These are phyloP conservation scores for Ostrea edulis DNA, from an alignment of 1,140 invertebrate species.

Conservation along the genomic window DNA sequence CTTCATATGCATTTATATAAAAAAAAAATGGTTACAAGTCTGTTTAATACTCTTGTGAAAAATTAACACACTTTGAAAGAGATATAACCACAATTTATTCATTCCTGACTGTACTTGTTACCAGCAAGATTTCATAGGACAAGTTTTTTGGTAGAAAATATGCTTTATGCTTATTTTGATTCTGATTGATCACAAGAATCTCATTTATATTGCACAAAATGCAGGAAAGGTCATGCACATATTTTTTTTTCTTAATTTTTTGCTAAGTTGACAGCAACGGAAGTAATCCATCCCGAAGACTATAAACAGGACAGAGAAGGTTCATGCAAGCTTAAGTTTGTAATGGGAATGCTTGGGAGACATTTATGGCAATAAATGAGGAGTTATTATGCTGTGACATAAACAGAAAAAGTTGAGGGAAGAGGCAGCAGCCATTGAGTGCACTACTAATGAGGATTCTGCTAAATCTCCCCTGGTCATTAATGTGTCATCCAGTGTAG, in stretches of 20 bases:
- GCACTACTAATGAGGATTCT: background rate
- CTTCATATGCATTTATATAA: too few species aligned
- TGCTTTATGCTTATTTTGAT: too few species aligned
- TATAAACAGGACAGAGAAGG: background rate
- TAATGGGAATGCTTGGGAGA: background rate
- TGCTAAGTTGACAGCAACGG: background rate
- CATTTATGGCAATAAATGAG: conserved; percentile 11
- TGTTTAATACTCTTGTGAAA: too few species aligned
- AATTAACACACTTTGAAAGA: too few species aligned
- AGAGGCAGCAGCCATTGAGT: background rate
- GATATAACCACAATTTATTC: too few species aligned
- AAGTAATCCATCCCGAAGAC: background rate
- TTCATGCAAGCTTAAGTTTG: background rate
- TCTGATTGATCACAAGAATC: too few species aligned
- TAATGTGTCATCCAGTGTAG: background rate
- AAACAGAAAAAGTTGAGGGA: background rate
- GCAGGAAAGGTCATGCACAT: background rate
- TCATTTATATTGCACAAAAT: too few species aligned
- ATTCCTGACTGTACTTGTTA: too few species aligned
- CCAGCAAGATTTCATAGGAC: too few species aligned
- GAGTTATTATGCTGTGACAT: background rate
- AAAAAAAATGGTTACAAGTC: too few species aligned
- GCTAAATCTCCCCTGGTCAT: background rate
- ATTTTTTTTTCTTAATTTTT: background rate
- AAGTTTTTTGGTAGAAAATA: too few species aligned